Conservation (phyloP, 2,797 vertebrate genomes). For the Silurus aristotelis region DNA sequence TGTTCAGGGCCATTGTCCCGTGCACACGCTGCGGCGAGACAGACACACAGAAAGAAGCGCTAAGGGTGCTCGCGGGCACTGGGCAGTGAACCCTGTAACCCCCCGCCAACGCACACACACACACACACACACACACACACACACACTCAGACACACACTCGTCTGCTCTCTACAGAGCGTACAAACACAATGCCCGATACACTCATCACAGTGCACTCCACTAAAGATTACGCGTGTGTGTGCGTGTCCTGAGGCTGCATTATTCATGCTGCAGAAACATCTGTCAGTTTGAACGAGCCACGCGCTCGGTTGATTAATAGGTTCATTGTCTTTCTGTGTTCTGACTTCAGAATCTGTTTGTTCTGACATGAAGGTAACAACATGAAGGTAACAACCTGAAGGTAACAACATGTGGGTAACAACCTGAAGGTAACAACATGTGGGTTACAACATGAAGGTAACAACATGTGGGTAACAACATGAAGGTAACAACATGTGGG, state of each 20-base stretch:
- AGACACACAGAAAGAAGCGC: neutral
- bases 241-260: constrained; percentile 15
- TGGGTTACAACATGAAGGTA: too few species aligned
- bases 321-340: neutral
- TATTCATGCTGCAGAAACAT: constrained; percentile 43
- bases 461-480: too few species aligned
- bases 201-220: neutral
- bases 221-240: neutral
- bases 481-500: too few species aligned
- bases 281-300: constrained; percentile 51
- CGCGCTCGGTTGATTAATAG: constrained; percentile 31
- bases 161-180: neutral
- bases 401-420: too few species aligned
- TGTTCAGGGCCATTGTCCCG: neutral
- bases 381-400: neutral
- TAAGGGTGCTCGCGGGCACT: neutral
- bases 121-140: neutral
- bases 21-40: neutral
- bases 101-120: neutral
- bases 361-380: neutral
- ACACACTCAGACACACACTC: neutral
- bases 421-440: too few species aligned
- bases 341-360: neutral
- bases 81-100: neutral
- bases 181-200: neutral